A percentile compares a stretch with the other conserved stretches of the same genome.
phyloP scores from a whole-genome alignment of 2,888 invertebrate species.

The Netelia inedita region DNA sequence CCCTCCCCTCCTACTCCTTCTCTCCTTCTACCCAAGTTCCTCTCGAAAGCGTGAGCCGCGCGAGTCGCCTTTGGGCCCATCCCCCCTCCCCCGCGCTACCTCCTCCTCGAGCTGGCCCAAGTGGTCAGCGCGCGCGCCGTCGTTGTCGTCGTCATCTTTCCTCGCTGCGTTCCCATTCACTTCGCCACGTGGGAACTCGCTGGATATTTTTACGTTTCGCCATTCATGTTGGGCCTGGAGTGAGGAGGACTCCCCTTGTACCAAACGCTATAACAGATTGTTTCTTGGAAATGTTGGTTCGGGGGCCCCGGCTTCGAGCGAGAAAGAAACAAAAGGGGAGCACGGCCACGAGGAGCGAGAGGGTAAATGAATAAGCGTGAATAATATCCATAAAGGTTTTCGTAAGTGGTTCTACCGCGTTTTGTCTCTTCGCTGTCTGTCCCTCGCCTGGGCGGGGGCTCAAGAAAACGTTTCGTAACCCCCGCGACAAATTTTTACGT shows the following conservation, averaged over 20 bases:
- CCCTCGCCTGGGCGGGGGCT: conserved; percentile 24
- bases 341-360: background rate
- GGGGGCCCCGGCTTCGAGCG: conserved; percentile 67
- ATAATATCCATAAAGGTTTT: conserved; percentile 81
- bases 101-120: conserved; percentile 56
- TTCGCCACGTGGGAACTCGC: conserved; percentile 83
- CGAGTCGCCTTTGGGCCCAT: conserved; percentile 63
- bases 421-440: conserved; percentile 80
- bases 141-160: conserved; percentile 49
- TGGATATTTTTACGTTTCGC: conserved; percentile 84
- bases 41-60: conserved; percentile 54
- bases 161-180: conserved; percentile 77
- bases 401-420: conserved; percentile 77
- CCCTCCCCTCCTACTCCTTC: conserved; percentile 18
- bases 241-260: conserved; percentile 1
- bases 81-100: conserved; percentile 42
- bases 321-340: conserved; percentile 55
- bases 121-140: conserved; percentile 69
- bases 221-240: conserved; percentile 82
- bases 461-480: conserved; percentile 46
- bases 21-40: background rate
- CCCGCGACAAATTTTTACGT: conserved; percentile 31
- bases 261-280: conserved; percentile 81
- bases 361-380: conserved; percentile 75
- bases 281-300: conserved; percentile 80